Base-by-base conservation (phyloP, 1,140 invertebrate species). In the Penaeus vannamei region DNA sequence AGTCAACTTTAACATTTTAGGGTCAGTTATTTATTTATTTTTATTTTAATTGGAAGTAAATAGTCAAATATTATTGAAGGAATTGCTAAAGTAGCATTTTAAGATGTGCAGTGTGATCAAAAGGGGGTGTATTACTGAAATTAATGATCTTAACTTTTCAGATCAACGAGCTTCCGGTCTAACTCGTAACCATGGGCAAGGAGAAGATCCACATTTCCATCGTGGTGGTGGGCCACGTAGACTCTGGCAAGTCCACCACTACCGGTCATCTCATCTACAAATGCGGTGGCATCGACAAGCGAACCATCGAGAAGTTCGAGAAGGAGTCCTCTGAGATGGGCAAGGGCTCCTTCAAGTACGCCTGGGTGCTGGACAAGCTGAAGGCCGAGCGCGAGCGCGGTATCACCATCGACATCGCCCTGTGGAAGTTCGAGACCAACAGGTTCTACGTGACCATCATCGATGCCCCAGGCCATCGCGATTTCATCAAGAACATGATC, bases 401-500 rank as follows among this genome's bases (percentile, higher is more conserved):
- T 95, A 99, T 99, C 93, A 99, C 99, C 92, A 99, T 99, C 92
- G 98, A 99, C 93, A 99, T 99, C 93, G 98, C 98, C n/a, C 94
- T 99, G 83, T 99, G 98, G 98, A 99, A 99, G 94, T 99, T 99
- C 93, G 98, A 99, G 93, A 99, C 98, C 4, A 95, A 96, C 64
- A 99, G 98, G 93, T 99, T 98, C 94, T 99, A 98, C 93, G 97
- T 99, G 46, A 99, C 99, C 91, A 99, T 99, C 93, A 99, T 99
- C 94, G 99, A 99, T 93, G 98, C 99, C 36, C 99, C 99, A 22
- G 99, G 99, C 20, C 99, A 99, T 94, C 96, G 98, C 93, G 99
- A 99, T 95, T 99, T 99, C 95, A 99, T 99, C 94, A 99, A 99
- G 95, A 99, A 99, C 96, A 99, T 99, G 99, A 99, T 99, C 92